Evolutionary conservation across 1,140 invertebrate genomes (phyloP), one percentile per base, ranked within the genome.

Genomic region (Atta texana): DNA sequence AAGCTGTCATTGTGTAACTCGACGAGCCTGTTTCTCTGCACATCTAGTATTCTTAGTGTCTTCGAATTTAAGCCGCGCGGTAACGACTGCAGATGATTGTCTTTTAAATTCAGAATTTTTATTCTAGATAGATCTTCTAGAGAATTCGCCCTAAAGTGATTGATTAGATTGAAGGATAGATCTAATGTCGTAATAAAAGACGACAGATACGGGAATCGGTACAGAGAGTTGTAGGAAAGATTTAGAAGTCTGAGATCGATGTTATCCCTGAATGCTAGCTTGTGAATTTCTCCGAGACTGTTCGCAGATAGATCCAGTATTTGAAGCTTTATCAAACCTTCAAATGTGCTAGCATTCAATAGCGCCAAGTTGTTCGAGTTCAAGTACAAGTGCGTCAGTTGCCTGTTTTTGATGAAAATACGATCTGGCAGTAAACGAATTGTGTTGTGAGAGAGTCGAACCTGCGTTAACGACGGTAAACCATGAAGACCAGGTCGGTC

Each of bases 281-380:
- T 90, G 77, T 96, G 95, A 21, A 97, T 90, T 0, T 93, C 87
- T 5, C 95, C 95, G 10, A 97, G 95, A 57, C 95, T 95, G 92
- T 97, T 97, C 39, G 94, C 94, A 0, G 97, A 97, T 44, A 97
- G 91, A 94, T 97, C 97, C 8, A 97, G 90, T 49, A 95, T 90
- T 91, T 97, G 96, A 14, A 97, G 92, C 88, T 96, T 91, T 24
- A 87, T 14, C 5, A 94, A 51, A 31, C 92, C 92, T 2, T 86
- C 87, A 69, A 95, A 94, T 0, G 92, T 88, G 44, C 92, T 93
- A 59, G 76, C 80, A 86, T 96, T 96, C 6, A 97, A 85, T 0
- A 93, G 93, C 5, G 95, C 95, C 14, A 97, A 95, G 21, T 95
- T 95, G 92, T 97, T 97, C 59, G 94, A 94, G 1, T 97, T 96